These are phyloP conservation scores for Steromphala cineraria DNA, from an alignment of 2,888 invertebrate genomes.

Conservation along the genomic window DNA sequence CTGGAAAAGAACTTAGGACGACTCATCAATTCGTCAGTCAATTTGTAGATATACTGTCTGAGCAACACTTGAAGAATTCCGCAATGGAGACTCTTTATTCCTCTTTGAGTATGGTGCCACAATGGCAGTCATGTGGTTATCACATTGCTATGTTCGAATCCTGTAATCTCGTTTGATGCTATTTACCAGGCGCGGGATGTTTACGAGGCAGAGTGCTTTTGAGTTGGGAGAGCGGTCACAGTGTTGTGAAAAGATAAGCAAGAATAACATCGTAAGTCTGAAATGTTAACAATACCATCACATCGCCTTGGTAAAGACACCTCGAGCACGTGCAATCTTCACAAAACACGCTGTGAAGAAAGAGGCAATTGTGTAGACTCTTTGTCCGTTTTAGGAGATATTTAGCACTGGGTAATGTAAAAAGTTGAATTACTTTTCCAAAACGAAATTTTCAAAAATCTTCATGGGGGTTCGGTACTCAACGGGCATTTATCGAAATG, in stretches of 20 bases:
- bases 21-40: not conserved
- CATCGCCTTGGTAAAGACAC: too few species aligned
- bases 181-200: constrained; percentile 15
- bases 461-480: too few species aligned
- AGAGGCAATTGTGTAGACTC: too few species aligned
- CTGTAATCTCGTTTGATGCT: constrained; percentile 14
- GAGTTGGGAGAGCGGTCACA: constrained; percentile 7
- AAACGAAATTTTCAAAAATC: too few species aligned
- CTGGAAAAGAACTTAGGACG: too few species aligned
- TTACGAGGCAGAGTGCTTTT: not conserved
- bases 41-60: not conserved
- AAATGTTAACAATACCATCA: not conserved
- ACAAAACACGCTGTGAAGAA: too few species aligned
- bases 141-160: not conserved
- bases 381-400: too few species aligned
- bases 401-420: too few species aligned
- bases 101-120: not conserved
- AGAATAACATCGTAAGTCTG: constrained; percentile 9
- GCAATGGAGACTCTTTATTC: not conserved
- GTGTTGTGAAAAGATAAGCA: constrained; percentile 12
- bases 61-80: constrained; percentile 11
- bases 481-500: too few species aligned
- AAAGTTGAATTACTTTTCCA: too few species aligned
- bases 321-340: too few species aligned
- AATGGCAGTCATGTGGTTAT: not conserved